phyloP scores from a whole-genome alignment of 2,888 invertebrate species.

The Acleris laterana region DNA sequence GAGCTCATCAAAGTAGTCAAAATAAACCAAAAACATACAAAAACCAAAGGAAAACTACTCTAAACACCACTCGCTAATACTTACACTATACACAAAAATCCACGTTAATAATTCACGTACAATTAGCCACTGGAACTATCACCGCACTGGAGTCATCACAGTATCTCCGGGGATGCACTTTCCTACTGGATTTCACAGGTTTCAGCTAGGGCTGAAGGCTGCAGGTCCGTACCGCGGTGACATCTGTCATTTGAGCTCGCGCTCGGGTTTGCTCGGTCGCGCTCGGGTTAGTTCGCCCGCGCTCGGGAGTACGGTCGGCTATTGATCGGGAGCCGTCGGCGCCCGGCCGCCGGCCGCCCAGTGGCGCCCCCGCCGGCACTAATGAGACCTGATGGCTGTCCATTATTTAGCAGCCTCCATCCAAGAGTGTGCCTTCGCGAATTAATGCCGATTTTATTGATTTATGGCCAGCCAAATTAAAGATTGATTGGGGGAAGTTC shows the following conservation, averaged over 20 bases:
- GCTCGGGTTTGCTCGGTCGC: slow-evolving; percentile 41
- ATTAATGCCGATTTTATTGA: slow-evolving; percentile 81
- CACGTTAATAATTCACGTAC: slow-evolving; percentile 47
- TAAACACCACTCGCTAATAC: slow-evolving; percentile 58
- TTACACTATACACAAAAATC: slow-evolving; percentile 59
- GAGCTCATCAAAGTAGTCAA: background rate
- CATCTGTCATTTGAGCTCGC: slow-evolving; percentile 74
- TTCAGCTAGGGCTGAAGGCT: slow-evolving; percentile 77
- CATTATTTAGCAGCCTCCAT: slow-evolving; percentile 79
- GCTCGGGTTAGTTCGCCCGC: slow-evolving; percentile 55
- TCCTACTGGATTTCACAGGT: slow-evolving; percentile 59
- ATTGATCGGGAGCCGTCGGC: slow-evolving; percentile 71
- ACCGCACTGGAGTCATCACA: slow-evolving; percentile 55
- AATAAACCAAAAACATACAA: slow-evolving; percentile 28
- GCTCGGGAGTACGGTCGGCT: slow-evolving; percentile 53
- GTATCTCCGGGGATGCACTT: slow-evolving; percentile 48
- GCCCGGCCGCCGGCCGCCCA: slow-evolving; percentile 75
- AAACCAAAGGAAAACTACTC: slow-evolving; percentile 44
- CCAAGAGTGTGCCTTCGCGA: slow-evolving; percentile 71
- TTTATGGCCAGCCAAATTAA: slow-evolving; percentile 76
- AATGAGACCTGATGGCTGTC: slow-evolving; percentile 79
- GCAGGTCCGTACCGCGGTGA: slow-evolving; percentile 74
- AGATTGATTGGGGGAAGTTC: slow-evolving; percentile 66
- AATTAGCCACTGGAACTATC: slow-evolving; percentile 50
- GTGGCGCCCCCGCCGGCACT: slow-evolving; percentile 75